Base-by-base conservation (phyloP, 2,888 invertebrate genomes). In the Exephanes ischioxanthus region DNA sequence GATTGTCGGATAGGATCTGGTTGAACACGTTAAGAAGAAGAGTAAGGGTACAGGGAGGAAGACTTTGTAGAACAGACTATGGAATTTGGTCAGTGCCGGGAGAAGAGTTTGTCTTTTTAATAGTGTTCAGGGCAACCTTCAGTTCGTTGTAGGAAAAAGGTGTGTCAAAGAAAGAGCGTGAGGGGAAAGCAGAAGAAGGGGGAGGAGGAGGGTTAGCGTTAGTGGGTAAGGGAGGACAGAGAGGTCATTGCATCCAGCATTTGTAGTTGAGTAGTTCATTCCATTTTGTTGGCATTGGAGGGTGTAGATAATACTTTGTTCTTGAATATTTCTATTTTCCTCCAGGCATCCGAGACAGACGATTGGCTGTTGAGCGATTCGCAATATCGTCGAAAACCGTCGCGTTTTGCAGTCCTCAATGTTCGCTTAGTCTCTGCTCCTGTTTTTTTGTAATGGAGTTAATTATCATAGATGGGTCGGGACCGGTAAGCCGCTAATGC, bases 251-350 rank as follows among this genome's bases (percentile, higher is more conserved):
- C 4, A 6, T 16, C 11, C 3, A 41, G 61, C 61, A 73, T 73
- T 3, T 73, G 58, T 3, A 14, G 14, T 22, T 45, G 73, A 14
- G 22, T 9, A 11, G 41, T 3, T 0, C 26, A 0, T 5, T 78
- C 58, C n/a, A 37, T 68, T 9, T 33, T 55, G 19, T 14, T 37
- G 22, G 41, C 26, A 1, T 58, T 78, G 0, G 45, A 4, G 2
- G 77, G 58, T 2, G 33, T 67, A 1, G 76, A 76, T 7, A 68
- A 30, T 4, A 45, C 26, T 45, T 68, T 58, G n/a, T 78, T 68
- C 51, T 58, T 45, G 33, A 55, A 78, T 7, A n/a, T 51, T 30
- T 68, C 48, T 3, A 78, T 58, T 45, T 58, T 78, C 0, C 3
- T 55, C 58, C 77, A 78, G 22, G 70, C 45, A 30, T 16, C 45